Conservation (phyloP, 2,113 vertebrate species). For the Tauraco erythrolophus region DNA sequence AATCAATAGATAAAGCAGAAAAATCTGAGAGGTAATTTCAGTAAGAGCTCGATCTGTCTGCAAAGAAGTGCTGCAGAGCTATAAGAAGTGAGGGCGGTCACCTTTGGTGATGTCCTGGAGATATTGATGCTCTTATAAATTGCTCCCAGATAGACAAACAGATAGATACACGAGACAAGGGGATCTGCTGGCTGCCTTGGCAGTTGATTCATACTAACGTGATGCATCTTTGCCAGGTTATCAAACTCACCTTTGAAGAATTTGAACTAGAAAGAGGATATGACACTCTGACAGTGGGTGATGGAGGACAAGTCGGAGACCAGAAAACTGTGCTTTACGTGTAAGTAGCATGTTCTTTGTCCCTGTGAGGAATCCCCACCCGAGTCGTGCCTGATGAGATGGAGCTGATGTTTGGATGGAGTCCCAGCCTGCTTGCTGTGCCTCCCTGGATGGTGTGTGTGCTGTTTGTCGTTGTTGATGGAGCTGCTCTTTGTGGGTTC, state of each 20-base stretch:
- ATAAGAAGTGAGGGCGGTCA: not conserved
- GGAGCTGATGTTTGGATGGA: not conserved
- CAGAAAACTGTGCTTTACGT: slow-evolving; percentile 97
- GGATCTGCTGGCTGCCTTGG: not conserved
- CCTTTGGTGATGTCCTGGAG: not conserved
- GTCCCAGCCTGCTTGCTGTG: not conserved
- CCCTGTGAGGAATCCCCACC: not conserved
- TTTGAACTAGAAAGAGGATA: slow-evolving; percentile 98
- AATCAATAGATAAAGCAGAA: not conserved
- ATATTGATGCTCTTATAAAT: not conserved
- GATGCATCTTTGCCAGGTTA: slow-evolving; percentile 83
- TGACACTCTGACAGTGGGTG: slow-evolving; percentile 96
- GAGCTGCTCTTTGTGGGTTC: not conserved
- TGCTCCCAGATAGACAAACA: not conserved
- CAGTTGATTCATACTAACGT: not conserved
- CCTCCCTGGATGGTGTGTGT: rapidly evolving
- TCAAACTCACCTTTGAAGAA: slow-evolving; percentile 97
- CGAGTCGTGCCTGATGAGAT: rapidly evolving
- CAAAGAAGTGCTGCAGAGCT: not conserved
- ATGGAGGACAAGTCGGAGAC: slow-evolving; percentile 92
- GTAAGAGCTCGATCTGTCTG: not conserved
- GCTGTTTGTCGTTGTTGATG: not conserved
- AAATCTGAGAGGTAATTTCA: not conserved
- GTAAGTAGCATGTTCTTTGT: slow-evolving; percentile 81
- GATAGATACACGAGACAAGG: not conserved